phyloP scores from a whole-genome alignment of 1,140 invertebrate genomes.

The Eulimnadia texana region DNA sequence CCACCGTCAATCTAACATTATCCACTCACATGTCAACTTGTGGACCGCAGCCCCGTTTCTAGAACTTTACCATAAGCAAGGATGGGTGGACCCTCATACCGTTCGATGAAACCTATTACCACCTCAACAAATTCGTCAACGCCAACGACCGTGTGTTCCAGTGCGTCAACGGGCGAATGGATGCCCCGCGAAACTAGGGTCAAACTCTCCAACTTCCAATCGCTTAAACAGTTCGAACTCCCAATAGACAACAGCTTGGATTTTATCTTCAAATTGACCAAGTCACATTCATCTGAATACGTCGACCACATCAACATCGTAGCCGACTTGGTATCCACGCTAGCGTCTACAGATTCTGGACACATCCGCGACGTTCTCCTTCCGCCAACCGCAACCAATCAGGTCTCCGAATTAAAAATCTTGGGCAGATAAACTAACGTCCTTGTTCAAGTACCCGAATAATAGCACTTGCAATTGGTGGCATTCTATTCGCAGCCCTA shows the following conservation, averaged over 20 bases:
- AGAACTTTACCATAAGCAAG: background rate
- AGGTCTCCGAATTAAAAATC: too few relatives aligned
- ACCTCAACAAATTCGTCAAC: background rate
- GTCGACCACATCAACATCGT: background rate
- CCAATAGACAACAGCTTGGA: background rate
- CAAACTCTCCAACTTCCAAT: background rate
- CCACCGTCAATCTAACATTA: background rate
- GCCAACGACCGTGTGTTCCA: background rate
- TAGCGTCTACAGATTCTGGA: background rate
- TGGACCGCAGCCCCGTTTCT: background rate
- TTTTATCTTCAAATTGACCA: background rate
- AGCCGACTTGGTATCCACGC: background rate
- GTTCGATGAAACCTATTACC: background rate
- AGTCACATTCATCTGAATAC: background rate
- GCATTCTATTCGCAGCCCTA: too few relatives aligned
- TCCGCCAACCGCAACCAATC: background rate
- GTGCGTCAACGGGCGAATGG: background rate
- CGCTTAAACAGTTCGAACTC: background rate
- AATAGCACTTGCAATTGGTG: too few relatives aligned
- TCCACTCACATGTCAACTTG: background rate
- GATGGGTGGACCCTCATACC: background rate
- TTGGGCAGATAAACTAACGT: too few relatives aligned
- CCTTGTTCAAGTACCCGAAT: too few relatives aligned
- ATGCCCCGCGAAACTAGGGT: background rate
- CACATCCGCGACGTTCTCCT: background rate